Percentiles rank a stretch among this genome's conserved stretches.
These are phyloP conservation scores for Drosophila parvula DNA, from an alignment of 1,140 invertebrate genomes.

Conservation along the genomic window DNA sequence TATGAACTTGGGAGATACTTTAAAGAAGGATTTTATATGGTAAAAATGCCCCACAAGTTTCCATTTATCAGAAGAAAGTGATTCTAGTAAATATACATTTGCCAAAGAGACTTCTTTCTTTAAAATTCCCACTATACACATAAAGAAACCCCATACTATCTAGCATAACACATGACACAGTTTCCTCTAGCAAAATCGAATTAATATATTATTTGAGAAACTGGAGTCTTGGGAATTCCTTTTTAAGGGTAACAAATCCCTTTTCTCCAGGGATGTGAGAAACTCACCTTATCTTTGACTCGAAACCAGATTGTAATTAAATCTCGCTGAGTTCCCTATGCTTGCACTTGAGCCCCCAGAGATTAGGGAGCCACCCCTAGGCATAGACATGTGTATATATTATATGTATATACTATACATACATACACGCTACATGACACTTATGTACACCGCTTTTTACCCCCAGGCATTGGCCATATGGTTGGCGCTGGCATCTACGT, in stretches of 20 bases:
- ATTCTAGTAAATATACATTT: neutral
- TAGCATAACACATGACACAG: neutral
- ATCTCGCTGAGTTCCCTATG: neutral
- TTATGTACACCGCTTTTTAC: neutral
- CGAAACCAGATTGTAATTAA: constrained; percentile 4
- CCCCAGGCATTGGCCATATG: constrained; percentile 94
- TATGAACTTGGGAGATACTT: too few relatives aligned
- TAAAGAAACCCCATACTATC: neutral
- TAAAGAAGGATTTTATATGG: neutral
- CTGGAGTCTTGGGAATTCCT: neutral
- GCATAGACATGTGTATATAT: too few relatives aligned
- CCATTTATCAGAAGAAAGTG: neutral
- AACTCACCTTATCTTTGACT: neutral
- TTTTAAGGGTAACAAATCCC: neutral
- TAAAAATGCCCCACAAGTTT: neutral
- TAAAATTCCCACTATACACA: neutral
- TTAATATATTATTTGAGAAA: neutral
- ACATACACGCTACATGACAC: neutral
- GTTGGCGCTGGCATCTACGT: constrained; percentile 96
- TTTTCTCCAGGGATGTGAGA: neutral
- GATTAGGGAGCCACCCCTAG: constrained; percentile 7
- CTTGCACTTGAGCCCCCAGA: constrained; percentile 5
- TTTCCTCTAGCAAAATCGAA: neutral
- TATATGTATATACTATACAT: neutral
- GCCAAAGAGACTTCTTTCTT: neutral